Conservation (phyloP, 2,888 invertebrate species). For the Margaritifera margaritifera region DNA sequence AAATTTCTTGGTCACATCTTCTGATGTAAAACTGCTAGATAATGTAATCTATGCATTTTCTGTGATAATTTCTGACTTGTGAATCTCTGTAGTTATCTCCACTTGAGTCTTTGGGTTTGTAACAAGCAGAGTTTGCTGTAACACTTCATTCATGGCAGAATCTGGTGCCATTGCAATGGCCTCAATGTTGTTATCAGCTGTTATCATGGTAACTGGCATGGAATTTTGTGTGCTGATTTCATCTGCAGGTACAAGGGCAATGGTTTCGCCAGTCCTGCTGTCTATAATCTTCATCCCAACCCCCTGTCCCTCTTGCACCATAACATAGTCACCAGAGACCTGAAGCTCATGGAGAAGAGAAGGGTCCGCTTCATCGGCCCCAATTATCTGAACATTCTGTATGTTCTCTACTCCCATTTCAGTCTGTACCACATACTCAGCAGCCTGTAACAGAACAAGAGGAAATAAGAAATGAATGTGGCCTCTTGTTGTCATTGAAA, state of each 20-base stretch:
- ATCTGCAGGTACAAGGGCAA: conserved; percentile 35
- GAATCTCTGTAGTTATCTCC: no score
- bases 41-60: no score
- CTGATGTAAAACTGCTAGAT: no score
- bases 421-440: conserved; percentile 85
- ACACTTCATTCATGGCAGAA: conserved; percentile 1
- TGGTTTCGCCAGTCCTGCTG: conserved; percentile 49
- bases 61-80: no score
- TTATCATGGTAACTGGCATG: conserved; percentile 3
- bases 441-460: conserved; percentile 78
- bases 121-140: no score
- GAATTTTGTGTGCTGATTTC: no score
- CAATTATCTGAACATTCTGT: conserved; percentile 55
- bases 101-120: no score
- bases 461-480: background rate
- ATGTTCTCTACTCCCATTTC: conserved; percentile 35
- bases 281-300: conserved; percentile 49
- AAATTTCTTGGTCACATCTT: no score
- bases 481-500: background rate
- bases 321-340: conserved; percentile 47
- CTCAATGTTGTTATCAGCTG: conserved; percentile 27
- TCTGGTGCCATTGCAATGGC: conserved; percentile 35
- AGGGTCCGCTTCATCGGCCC: conserved; percentile 36
- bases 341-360: conserved; percentile 43
- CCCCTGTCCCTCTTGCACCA: conserved; percentile 25